Conservation (phyloP, 2,797 vertebrate genomes). For the Hozukius guyotensis region DNA sequence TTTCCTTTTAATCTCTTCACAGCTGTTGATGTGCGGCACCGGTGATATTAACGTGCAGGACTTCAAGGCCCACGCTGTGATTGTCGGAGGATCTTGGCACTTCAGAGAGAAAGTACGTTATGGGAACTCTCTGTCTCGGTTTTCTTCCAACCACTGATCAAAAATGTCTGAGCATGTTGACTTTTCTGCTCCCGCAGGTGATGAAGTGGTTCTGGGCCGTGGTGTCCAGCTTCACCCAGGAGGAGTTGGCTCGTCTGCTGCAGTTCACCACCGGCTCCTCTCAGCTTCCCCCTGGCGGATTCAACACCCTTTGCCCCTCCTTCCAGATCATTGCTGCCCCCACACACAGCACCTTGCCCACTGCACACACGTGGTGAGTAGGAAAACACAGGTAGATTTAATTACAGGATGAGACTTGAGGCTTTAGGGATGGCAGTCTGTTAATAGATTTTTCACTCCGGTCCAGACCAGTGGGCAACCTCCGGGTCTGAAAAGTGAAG, state of each 20-base stretch:
- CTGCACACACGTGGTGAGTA: slow-evolving; percentile 97
- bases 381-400: neutral
- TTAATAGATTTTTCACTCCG: neutral
- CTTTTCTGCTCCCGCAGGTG: slow-evolving; percentile 82
- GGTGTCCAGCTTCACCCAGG: slow-evolving; percentile 98
- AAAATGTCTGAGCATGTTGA: neutral
- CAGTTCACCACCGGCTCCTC: slow-evolving; percentile 99
- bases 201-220: slow-evolving; percentile 99
- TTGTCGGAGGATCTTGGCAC: slow-evolving; percentile 97
- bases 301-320: slow-evolving; percentile 97
- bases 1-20: slow-evolving; percentile 32
- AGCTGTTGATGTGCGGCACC: slow-evolving; percentile 98
- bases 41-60: slow-evolving; percentile 97
- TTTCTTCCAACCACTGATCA: neutral
- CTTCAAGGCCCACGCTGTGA: slow-evolving; percentile 97
- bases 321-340: slow-evolving; percentile 98
- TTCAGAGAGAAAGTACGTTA: slow-evolving; percentile 93
- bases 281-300: slow-evolving; percentile 95
- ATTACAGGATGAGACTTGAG: neutral
- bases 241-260: slow-evolving; percentile 95
- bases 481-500: too few species aligned
- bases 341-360: slow-evolving; percentile 96
- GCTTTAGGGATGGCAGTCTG: neutral
- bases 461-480: neutral
- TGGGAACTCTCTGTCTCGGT: neutral